Conservation (phyloP, 2,888 invertebrate species). For the Daptonema setosum region DNA sequence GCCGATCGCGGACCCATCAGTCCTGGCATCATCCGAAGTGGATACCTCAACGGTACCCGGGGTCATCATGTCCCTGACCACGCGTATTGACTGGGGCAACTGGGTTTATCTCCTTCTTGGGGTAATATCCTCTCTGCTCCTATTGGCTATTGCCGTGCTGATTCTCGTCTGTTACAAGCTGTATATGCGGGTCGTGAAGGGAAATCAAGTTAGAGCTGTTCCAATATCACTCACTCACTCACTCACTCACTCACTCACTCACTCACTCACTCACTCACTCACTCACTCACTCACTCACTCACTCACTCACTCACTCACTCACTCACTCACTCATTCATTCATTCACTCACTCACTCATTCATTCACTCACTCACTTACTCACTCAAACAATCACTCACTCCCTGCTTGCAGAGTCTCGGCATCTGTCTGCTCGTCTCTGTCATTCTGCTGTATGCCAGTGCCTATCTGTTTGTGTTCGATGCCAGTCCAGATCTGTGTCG, state of each 20-base stretch:
- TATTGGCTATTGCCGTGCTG: slow-evolving; percentile 13
- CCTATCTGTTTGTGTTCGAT: slow-evolving; percentile 22
- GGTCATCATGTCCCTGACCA: too few relatives aligned
- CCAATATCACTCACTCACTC: background rate
- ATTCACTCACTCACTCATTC: too few relatives aligned
- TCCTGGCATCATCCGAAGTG: too few relatives aligned
- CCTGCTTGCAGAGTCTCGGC: slow-evolving; percentile 22
- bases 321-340: too few relatives aligned
- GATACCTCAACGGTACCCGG: too few relatives aligned
- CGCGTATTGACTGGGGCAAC: too few relatives aligned
- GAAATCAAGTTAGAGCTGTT: slow-evolving; percentile 4
- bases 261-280: background rate
- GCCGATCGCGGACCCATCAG: too few relatives aligned
- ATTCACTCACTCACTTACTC: too few relatives aligned
- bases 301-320: background rate
- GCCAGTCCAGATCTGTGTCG: slow-evolving; percentile 12
- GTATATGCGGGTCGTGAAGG: slow-evolving; percentile 19
- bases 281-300: slow-evolving; percentile 2
- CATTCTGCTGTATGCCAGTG: slow-evolving; percentile 17
- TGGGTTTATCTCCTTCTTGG: slow-evolving; percentile 18
- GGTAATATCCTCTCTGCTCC: slow-evolving; percentile 13
- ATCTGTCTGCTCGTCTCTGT: slow-evolving; percentile 22
- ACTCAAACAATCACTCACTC: too few relatives aligned
- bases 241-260: background rate
- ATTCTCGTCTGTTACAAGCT: slow-evolving; percentile 18